Evolutionary conservation across 2,113 vertebrate genomes (phyloP).

Genomic region (Drymodes brunneopygia): DNA sequence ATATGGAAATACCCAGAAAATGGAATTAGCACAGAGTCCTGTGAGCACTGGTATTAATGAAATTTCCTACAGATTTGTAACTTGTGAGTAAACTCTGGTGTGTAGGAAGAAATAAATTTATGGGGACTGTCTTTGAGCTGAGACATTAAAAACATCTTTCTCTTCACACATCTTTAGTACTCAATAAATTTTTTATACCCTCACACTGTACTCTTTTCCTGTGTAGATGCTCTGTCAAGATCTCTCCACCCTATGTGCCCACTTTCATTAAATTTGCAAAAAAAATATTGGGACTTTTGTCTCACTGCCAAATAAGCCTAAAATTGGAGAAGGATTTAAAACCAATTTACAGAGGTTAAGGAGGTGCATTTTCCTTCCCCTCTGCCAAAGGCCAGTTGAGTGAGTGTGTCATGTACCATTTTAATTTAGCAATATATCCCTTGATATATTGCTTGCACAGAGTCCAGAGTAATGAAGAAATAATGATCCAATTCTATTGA

Average conservation of each 20-base stretch:
- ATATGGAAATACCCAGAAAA: neutral
- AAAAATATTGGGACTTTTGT: neutral
- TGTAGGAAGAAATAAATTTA: neutral
- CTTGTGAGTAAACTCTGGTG: neutral
- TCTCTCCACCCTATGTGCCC: fast-evolving
- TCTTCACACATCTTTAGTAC: neutral
- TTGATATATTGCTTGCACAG: neutral
- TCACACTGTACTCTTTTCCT: neutral
- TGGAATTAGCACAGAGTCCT: neutral
- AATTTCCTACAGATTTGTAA: neutral
- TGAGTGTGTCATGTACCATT: neutral
- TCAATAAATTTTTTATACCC: neutral
- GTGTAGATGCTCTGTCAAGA: neutral
- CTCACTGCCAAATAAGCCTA: neutral
- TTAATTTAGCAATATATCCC: neutral
- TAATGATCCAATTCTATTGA: neutral
- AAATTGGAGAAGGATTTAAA: neutral
- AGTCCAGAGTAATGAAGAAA: neutral
- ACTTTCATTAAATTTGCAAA: neutral
- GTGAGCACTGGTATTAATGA: neutral
- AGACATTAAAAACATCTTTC: neutral
- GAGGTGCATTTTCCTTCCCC: neutral
- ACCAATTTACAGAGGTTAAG: neutral
- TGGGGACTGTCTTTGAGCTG: neutral
- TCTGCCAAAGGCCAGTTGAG: neutral